Percentiles rank a stretch among this genome's conserved stretches.
Conservation (phyloP, 1,140 invertebrate genomes). For the Cyclargus thomasi region DNA sequence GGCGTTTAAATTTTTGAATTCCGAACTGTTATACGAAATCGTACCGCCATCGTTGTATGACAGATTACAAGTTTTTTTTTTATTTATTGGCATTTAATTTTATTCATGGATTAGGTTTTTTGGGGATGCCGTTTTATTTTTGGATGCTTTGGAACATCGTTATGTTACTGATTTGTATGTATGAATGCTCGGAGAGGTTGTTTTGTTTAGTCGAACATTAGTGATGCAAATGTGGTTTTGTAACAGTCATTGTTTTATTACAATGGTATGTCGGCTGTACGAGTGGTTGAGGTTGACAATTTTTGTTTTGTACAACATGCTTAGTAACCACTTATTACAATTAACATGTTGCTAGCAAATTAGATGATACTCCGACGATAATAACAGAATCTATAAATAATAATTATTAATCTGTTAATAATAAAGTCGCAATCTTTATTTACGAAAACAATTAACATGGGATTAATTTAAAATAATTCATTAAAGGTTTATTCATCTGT, state of each 20-base stretch:
- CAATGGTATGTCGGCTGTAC: conserved; percentile 1
- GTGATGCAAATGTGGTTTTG: conserved; percentile 6
- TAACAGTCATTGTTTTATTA: conserved; percentile 11
- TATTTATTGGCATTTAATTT: not conserved
- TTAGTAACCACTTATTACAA: not conserved
- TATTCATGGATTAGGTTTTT: not conserved
- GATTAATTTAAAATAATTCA: too few relatives aligned
- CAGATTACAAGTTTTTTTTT: conserved; percentile 9
- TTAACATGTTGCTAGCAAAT: not conserved
- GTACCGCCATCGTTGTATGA: conserved; percentile 11
- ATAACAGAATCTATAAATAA: too few relatives aligned
- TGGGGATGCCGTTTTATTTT: not conserved
- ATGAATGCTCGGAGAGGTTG: not conserved
- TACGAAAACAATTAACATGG: too few relatives aligned
- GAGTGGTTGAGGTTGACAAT: not conserved
- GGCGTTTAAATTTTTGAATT: conserved; percentile 37
- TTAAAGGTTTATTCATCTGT: too few relatives aligned
- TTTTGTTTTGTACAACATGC: not conserved
- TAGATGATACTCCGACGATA: too few relatives aligned
- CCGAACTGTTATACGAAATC: conserved; percentile 24
- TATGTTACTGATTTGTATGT: not conserved
- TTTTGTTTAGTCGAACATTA: not conserved
- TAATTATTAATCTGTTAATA: too few relatives aligned
- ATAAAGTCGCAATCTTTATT: too few relatives aligned
- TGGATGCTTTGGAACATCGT: not conserved